A percentile compares a stretch with the other conserved stretches of the same genome.
Evolutionary conservation across 2,888 invertebrate species (phyloP).

Genomic region (Xanthostigma xanthostigma): DNA sequence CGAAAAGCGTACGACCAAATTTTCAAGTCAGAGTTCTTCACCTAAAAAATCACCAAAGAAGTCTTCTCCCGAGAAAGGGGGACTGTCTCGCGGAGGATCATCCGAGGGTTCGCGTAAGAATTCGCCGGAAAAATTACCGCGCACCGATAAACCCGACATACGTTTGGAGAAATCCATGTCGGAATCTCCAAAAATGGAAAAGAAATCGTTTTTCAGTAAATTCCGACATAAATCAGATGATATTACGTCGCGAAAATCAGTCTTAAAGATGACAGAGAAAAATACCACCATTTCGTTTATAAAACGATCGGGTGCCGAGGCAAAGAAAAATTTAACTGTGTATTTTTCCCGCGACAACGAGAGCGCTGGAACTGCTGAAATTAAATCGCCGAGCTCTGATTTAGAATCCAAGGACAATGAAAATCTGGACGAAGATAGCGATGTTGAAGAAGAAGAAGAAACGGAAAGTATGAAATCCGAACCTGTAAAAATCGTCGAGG

Average conservation of each 20-base stretch:
- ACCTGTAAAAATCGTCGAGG: slow-evolving; percentile 18
- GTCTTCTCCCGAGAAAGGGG: too few relatives aligned
- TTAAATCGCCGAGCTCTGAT: neutral
- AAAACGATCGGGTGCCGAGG: neutral
- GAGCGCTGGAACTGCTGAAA: neutral
- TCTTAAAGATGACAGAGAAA: neutral
- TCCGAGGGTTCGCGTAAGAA: too few relatives aligned
- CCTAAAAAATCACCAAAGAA: too few relatives aligned
- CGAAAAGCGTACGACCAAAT: neutral
- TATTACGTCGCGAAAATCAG: slow-evolving; percentile 2
- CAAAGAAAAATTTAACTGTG: slow-evolving; percentile 3
- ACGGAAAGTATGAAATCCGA: slow-evolving; percentile 16
- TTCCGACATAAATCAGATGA: neutral
- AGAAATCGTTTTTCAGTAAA: neutral
- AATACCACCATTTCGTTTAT: neutral
- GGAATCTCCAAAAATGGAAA: neutral
- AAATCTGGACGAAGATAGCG: neutral
- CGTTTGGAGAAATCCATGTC: neutral
- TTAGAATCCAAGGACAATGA: neutral
- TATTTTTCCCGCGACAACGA: slow-evolving; percentile 2
- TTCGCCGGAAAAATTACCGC: too few relatives aligned
- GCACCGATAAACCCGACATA: too few relatives aligned
- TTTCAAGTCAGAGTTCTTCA: too few relatives aligned
- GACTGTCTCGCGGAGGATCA: too few relatives aligned
- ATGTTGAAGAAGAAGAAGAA: slow-evolving; percentile 9